Evolutionary conservation across 2,113 vertebrate genomes (phyloP).

Genomic region (Megalops atlanticus): DNA sequence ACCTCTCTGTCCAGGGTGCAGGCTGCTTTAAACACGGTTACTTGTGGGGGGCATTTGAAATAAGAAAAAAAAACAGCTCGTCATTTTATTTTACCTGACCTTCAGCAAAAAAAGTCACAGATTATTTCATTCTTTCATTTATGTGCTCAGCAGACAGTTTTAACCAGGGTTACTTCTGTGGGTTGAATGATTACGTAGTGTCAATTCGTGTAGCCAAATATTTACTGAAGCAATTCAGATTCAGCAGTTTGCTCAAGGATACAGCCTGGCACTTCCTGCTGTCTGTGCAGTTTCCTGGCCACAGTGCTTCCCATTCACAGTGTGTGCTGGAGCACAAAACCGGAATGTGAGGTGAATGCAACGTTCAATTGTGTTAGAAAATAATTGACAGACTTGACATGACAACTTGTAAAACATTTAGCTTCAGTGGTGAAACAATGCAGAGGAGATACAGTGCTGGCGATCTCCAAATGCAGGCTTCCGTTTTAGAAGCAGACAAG

Average conservation of each 20-base stretch:
- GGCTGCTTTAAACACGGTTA: neutral
- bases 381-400: too few relatives aligned
- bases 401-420: too few relatives aligned
- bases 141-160: too few relatives aligned
- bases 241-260: neutral
- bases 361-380: neutral
- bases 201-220: too few relatives aligned
- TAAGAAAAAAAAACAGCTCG: neutral
- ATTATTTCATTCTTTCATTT: too few relatives aligned
- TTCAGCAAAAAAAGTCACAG: too few relatives aligned
- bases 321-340: neutral
- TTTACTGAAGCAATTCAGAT: too few relatives aligned
- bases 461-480: neutral
- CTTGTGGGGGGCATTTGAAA: neutral
- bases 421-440: too few relatives aligned
- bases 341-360: neutral
- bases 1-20: neutral
- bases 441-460: neutral
- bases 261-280: neutral
- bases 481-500: neutral
- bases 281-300: neutral
- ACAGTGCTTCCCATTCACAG: neutral
- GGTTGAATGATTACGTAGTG: too few relatives aligned
- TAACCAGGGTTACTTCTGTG: too few relatives aligned
- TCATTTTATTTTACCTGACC: neutral